These are phyloP conservation scores for Chrysaora quinquecirrha DNA, from an alignment of 30 jellyfish, hydroid and myxozoan species.

Conservation along the genomic window DNA sequence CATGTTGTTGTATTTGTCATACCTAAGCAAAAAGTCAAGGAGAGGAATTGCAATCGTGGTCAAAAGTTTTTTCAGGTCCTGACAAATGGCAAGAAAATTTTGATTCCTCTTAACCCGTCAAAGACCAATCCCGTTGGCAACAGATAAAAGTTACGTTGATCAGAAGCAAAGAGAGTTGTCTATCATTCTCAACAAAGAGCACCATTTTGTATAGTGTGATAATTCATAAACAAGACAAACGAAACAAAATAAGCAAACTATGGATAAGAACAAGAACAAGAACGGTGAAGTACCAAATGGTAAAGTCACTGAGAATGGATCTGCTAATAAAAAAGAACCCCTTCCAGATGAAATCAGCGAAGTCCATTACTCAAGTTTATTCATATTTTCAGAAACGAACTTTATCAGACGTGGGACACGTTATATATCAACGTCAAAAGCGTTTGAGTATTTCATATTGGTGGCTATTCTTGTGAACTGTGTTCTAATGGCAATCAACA, in stretches of 20 bases:
- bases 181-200: neutral
- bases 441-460: slow-evolving; percentile 79
- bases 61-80: too few species aligned
- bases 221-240: too few species aligned
- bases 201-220: neutral
- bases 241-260: too few species aligned
- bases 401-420: slow-evolving; percentile 60
- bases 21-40: too few species aligned
- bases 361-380: slow-evolving; percentile 51
- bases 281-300: neutral
- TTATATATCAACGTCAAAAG: slow-evolving; percentile 62
- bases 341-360: neutral
- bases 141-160: too few species aligned
- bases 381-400: slow-evolving; percentile 56
- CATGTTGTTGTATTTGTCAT: too few species aligned
- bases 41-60: too few species aligned
- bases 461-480: slow-evolving; percentile 83
- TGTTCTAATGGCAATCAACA: slow-evolving; percentile 79
- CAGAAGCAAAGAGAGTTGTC: too few species aligned
- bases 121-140: too few species aligned
- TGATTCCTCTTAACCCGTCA: too few species aligned
- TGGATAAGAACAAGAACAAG: neutral
- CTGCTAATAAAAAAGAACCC: neutral
- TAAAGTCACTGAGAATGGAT: neutral
- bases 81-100: too few species aligned